Percentiles rank a stretch among this genome's conserved stretches.
Evolutionary conservation across 2,888 invertebrate species (phyloP).

Genomic region (Campoplex capitator): DNA sequence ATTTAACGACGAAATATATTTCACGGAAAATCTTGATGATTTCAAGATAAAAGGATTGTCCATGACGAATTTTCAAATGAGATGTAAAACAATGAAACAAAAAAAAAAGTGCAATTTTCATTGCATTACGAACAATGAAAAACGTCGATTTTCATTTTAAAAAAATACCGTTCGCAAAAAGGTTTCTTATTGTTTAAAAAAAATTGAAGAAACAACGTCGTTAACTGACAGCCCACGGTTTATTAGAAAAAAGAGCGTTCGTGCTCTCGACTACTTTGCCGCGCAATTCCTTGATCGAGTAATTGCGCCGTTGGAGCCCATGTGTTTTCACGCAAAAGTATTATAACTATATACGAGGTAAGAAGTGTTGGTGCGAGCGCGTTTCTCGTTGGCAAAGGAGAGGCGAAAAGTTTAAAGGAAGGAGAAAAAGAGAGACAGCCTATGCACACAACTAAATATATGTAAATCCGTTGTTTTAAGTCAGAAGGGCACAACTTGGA

Average conservation of each 20-base stretch:
- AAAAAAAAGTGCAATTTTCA: background rate
- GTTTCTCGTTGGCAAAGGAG: conserved; percentile 47
- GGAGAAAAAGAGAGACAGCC: conserved; percentile 39
- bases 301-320: conserved; percentile 58
- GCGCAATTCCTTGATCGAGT: conserved; percentile 59
- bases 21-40: conserved; percentile 28
- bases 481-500: background rate
- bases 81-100: background rate
- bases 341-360: conserved; percentile 13
- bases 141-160: background rate
- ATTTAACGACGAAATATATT: background rate
- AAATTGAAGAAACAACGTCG: conserved; percentile 7
- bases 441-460: background rate
- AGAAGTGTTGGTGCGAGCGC: conserved; percentile 20
- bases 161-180: too few relatives aligned
- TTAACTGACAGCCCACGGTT: conserved; percentile 11
- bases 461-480: background rate
- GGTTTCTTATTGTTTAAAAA: background rate
- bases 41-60: background rate
- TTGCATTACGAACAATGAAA: background rate
- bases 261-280: conserved; percentile 52
- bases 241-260: conserved; percentile 16
- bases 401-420: conserved; percentile 25
- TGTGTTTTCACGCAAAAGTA: conserved; percentile 22
- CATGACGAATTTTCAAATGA: background rate